A percentile compares a stretch with the other conserved stretches of the same genome.
These are phyloP conservation scores for Callipepla californica DNA, from an alignment of 2,113 vertebrate species.

Conservation along the genomic window DNA sequence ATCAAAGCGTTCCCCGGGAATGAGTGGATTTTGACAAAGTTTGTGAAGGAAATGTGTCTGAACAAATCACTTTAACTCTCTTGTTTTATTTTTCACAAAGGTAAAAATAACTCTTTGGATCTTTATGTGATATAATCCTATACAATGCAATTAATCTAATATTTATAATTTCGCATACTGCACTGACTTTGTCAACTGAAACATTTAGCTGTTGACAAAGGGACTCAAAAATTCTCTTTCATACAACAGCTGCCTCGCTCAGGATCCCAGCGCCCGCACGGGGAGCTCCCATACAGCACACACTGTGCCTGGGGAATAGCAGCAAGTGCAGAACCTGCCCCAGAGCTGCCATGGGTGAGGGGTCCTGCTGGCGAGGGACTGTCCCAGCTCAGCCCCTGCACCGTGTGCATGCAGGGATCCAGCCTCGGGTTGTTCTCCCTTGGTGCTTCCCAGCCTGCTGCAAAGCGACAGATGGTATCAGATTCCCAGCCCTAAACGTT, in stretches of 20 bases:
- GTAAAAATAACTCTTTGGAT: conserved; percentile 64
- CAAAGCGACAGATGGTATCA: conserved; percentile 54
- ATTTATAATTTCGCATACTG: conserved; percentile 32
- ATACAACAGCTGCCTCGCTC: neutral
- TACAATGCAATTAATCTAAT: conserved; percentile 64
- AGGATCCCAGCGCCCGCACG: rapidly evolving
- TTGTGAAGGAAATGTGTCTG: conserved; percentile 35
- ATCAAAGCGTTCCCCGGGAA: conserved; percentile 38
- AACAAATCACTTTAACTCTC: conserved; percentile 66
- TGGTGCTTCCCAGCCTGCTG: conserved; percentile 25
- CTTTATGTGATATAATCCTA: conserved; percentile 11
- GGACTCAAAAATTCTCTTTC: conserved; percentile 52
- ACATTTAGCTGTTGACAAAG: conserved; percentile 58
- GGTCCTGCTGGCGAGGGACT: neutral
- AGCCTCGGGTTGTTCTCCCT: neutral
- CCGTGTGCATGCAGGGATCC: neutral
- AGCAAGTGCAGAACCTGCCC: neutral
- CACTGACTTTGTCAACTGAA: conserved; percentile 37
- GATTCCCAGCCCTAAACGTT: conserved; percentile 29
- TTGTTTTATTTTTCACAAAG: conserved; percentile 39
- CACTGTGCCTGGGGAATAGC: neutral
- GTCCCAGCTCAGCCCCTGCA: neutral
- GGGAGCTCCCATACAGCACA: neutral
- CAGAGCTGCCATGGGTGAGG: neutral
- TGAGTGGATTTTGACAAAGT: conserved; percentile 20